phyloP scores from a whole-genome alignment of 2,888 invertebrate genomes.

The Drosophila tanythrix region DNA sequence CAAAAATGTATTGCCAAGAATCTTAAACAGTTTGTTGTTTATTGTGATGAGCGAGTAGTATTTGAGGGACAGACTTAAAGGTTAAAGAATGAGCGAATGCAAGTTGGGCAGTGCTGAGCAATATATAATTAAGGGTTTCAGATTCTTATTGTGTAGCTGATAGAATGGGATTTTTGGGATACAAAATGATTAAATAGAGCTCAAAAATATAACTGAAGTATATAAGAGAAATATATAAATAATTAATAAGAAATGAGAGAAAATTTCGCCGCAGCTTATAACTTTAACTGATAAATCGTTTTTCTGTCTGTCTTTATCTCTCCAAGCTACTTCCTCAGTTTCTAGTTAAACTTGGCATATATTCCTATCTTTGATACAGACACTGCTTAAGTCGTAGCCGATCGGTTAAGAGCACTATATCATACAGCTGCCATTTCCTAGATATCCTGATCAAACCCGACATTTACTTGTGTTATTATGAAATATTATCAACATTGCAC shows the following conservation, averaged over 20 bases:
- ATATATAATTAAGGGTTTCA: neutral
- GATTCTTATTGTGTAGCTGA: neutral
- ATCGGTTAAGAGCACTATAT: neutral
- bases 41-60: neutral
- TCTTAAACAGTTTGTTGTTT: slow-evolving; percentile 17
- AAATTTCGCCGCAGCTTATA: neutral
- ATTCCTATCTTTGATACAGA: neutral
- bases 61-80: neutral
- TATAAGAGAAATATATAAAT: neutral
- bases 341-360: neutral
- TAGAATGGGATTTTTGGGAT: neutral
- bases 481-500: too few relatives aligned
- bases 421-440: neutral
- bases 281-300: neutral
- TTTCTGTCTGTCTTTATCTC: neutral
- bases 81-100: neutral
- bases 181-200: rapidly evolving
- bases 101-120: neutral
- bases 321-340: neutral
- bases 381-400: neutral
- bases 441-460: neutral
- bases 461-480: neutral
- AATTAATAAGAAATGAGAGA: neutral
- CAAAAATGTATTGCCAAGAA: slow-evolving; percentile 15
- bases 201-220: neutral